Conservation (phyloP, 2,113 vertebrate species). For the zebrafish (Danio rerio) region GRCz12tu NC_133183.1:32030001-32030500, state of each 20-base stretch:
- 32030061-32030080: too few relatives aligned
- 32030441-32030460: constrained; percentile 8
- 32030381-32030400: constrained; percentile 13
- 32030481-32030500: not conserved
- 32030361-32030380: constrained; percentile 18
- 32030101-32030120: too few relatives aligned
- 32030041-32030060: too few relatives aligned
- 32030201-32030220: not conserved
- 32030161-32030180: too few relatives aligned
- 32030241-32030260: not conserved
- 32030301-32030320: constrained; percentile 4
- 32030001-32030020: too few relatives aligned
- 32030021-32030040: too few relatives aligned
- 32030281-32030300: constrained; percentile 7
- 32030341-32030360: not conserved
- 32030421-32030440: constrained; percentile 3
- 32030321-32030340: constrained; percentile 17
- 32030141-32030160: too few relatives aligned
- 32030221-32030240: not conserved
- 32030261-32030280: constrained; percentile 3
- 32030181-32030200: not conserved
- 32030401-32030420: not conserved
- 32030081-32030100: too few relatives aligned
- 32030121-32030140: too few relatives aligned
- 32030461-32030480: not conserved